Percentiles rank a stretch among this genome's conserved stretches.
Evolutionary conservation across 2,888 invertebrate species (phyloP).

Genomic region (Apeira syringaria): DNA sequence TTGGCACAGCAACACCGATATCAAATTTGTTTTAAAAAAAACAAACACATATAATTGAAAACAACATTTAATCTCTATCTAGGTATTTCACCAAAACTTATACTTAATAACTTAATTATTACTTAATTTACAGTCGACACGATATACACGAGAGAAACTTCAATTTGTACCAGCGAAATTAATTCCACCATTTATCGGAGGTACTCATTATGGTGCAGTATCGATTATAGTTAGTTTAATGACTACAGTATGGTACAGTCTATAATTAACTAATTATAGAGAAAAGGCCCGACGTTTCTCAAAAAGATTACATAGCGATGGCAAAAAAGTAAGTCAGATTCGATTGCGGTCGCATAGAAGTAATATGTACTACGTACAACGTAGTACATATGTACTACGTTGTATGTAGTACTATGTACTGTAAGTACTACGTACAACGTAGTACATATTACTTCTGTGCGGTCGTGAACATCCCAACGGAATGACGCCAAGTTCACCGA

Average conservation of each 20-base stretch:
- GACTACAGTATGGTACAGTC: constrained; percentile 18
- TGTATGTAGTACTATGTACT: too few species aligned
- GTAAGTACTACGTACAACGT: too few species aligned
- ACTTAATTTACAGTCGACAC: constrained; percentile 43
- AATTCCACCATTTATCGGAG: constrained; percentile 18
- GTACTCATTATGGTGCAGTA: constrained; percentile 17
- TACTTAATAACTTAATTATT: constrained; percentile 16
- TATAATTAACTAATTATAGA: constrained; percentile 19
- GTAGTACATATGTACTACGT: too few species aligned
- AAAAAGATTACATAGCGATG: constrained; percentile 2
- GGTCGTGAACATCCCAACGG: too few species aligned
- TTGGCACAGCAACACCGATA: too few species aligned
- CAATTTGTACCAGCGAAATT: constrained; percentile 21
- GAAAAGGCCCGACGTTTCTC: constrained; percentile 15
- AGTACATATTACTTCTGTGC: too few species aligned
- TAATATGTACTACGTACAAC: too few species aligned
- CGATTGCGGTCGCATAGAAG: too few species aligned
- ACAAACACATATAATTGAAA: constrained; percentile 1
- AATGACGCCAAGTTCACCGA: too few species aligned
- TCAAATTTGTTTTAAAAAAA: not conserved
- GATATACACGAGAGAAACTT: constrained; percentile 37
- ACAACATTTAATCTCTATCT: constrained; percentile 2
- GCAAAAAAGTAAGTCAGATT: too few species aligned
- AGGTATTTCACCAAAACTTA: constrained; percentile 15
- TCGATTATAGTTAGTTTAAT: constrained; percentile 15